phyloP scores from a whole-genome alignment of 2,113 vertebrate species.

The Coptodon bakossiorum region DNA sequence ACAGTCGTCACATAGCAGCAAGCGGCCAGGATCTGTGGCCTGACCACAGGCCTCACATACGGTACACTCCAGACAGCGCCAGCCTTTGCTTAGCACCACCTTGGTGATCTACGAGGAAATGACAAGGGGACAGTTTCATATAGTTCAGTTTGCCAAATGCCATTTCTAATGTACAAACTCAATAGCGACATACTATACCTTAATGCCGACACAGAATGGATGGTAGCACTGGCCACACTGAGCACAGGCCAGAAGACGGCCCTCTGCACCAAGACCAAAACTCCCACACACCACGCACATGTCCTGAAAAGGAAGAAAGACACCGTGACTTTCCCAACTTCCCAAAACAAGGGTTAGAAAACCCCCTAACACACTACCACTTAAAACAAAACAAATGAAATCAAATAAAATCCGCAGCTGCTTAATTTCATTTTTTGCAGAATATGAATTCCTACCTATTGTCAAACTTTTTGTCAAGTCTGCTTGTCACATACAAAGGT shows the following conservation, averaged over 20 bases:
- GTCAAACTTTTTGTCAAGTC: neutral
- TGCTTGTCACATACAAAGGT: neutral
- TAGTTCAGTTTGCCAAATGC: neutral
- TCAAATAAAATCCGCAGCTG: neutral
- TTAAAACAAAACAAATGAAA: neutral
- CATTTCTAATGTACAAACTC: neutral
- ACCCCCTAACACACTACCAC: neutral
- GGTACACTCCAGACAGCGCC: slow-evolving; percentile 95
- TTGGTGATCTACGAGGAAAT: slow-evolving; percentile 82
- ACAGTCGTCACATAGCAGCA: slow-evolving; percentile 93
- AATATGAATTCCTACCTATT: neutral
- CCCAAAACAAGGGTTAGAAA: neutral
- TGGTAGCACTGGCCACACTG: slow-evolving; percentile 99
- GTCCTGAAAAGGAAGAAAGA: slow-evolving; percentile 73
- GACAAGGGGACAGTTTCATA: neutral
- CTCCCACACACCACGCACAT: slow-evolving; percentile 99
- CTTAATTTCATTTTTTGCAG: neutral
- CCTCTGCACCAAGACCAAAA: slow-evolving; percentile 93
- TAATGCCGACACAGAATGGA: slow-evolving; percentile 95
- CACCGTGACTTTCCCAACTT: neutral
- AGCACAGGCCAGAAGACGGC: slow-evolving; percentile 88
- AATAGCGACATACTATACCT: slow-evolving; percentile 70
- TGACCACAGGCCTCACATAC: slow-evolving; percentile 97
- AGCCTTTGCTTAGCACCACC: slow-evolving; percentile 96
- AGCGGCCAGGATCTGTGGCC: slow-evolving; percentile 89